Percentiles rank a stretch among this genome's conserved stretches.
Conservation (phyloP, 2,888 invertebrate genomes). For the Plebejus argus region DNA sequence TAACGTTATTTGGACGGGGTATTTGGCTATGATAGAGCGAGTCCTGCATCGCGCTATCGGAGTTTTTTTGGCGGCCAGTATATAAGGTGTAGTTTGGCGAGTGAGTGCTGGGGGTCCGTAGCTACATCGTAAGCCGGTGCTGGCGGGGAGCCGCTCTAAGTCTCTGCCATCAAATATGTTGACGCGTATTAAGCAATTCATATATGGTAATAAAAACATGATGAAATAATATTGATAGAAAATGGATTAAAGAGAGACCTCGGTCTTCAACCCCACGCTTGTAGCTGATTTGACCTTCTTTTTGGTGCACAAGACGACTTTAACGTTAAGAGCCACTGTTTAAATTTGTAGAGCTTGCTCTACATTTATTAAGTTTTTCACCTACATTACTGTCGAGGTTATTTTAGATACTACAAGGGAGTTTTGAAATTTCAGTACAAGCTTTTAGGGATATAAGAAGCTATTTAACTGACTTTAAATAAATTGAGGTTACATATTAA, state of each 20-base stretch:
- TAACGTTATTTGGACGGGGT: neutral
- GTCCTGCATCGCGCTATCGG: conserved; percentile 24
- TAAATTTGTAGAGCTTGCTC: no score
- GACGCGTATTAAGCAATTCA: conserved; percentile 30
- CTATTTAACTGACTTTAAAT: no score
- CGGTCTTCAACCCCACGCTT: conserved; percentile 25
- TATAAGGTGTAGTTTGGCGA: conserved; percentile 10
- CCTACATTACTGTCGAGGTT: no score
- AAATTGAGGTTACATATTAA: no score
- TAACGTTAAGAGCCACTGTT: no score
- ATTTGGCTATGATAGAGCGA: no score
- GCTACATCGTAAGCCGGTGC: conserved; percentile 37
- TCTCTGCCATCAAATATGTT: conserved; percentile 29
- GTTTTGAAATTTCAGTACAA: no score
- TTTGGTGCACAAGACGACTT: neutral
- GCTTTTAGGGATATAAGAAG: no score
- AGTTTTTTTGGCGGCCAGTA: neutral
- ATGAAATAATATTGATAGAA: conserved; percentile 23
- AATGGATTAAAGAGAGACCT: conserved; percentile 27
- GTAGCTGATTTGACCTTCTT: conserved; percentile 31
- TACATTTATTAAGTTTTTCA: no score
- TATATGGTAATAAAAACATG: conserved; percentile 29
- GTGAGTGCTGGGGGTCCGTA: conserved; percentile 15
- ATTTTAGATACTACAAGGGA: no score
- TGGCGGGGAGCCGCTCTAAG: conserved; percentile 36